These are phyloP conservation scores for Anguilla japonica DNA, from an alignment of 2,113 vertebrate species.

Conservation along the genomic window DNA sequence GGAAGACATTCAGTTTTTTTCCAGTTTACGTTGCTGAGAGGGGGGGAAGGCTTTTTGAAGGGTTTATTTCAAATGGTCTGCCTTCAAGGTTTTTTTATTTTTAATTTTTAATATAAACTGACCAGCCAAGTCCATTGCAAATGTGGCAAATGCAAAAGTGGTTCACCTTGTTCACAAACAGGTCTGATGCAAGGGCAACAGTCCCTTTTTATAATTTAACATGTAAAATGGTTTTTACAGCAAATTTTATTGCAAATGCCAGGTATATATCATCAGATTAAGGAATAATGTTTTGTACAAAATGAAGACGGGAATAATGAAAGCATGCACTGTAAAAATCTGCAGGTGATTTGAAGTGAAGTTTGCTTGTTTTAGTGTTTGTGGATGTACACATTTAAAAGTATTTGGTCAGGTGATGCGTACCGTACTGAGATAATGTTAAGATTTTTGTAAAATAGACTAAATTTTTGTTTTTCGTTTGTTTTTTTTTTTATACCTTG, in stretches of 20 bases:
- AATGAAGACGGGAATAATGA: not conserved
- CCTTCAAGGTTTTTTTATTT: not conserved
- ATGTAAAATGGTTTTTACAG: slow-evolving; percentile 34
- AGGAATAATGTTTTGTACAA: slow-evolving; percentile 32
- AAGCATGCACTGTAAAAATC: slow-evolving; percentile 36
- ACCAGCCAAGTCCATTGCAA: not conserved
- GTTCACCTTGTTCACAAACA: slow-evolving; percentile 32
- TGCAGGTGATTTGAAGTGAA: slow-evolving; percentile 33
- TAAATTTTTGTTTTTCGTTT: slow-evolving; percentile 24
- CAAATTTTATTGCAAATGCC: slow-evolving; percentile 25
- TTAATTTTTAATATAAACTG: not conserved
- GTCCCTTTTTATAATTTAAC: slow-evolving; percentile 22
- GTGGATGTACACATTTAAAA: slow-evolving; percentile 32
- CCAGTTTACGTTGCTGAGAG: not conserved
- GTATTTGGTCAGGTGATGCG: slow-evolving; percentile 40
- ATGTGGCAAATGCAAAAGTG: not conserved
- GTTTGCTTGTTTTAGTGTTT: slow-evolving; percentile 39
- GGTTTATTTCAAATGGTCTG: not conserved
- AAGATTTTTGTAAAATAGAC: slow-evolving; percentile 42
- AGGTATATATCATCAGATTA: slow-evolving; percentile 4
- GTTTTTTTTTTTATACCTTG: slow-evolving; percentile 42
- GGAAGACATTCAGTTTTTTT: not conserved
- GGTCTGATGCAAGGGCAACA: slow-evolving; percentile 34
- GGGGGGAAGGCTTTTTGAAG: not conserved
- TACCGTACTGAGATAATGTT: slow-evolving; percentile 29